Percentiles rank a stretch among this genome's conserved stretches.
Conservation (phyloP, 2,888 invertebrate species). For the Lasioglossum morio region DNA sequence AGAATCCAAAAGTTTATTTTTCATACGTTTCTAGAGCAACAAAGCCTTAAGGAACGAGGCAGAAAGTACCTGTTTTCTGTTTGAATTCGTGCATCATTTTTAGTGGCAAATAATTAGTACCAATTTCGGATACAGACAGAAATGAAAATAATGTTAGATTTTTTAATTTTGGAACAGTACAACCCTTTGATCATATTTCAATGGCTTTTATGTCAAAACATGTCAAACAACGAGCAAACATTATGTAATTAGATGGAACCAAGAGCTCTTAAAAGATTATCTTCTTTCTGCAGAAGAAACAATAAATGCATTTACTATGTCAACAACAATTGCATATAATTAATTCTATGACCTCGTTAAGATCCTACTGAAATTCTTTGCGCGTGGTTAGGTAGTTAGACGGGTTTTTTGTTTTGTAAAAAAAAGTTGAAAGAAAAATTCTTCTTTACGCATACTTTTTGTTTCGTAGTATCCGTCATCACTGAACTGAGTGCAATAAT, state of each 20-base stretch:
- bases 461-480: neutral
- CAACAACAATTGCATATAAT: neutral
- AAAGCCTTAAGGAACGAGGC: too few species aligned
- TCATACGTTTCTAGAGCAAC: too few species aligned
- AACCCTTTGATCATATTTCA: too few species aligned
- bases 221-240: neutral
- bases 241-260: neutral
- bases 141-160: too few species aligned
- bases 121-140: too few species aligned
- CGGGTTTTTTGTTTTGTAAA: neutral
- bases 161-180: too few species aligned
- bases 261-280: neutral
- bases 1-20: too few species aligned
- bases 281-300: neutral
- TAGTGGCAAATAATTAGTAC: too few species aligned
- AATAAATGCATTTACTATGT: too few species aligned
- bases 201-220: too few species aligned
- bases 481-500: neutral
- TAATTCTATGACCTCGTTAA: neutral
- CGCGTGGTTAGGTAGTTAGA: neutral
- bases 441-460: neutral
- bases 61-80: too few species aligned
- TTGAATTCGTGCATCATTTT: too few species aligned
- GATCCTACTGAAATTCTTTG: neutral
- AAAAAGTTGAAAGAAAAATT: neutral